Base-by-base conservation (phyloP, 2,888 invertebrate genomes). In the Aphodius sticticus region DNA sequence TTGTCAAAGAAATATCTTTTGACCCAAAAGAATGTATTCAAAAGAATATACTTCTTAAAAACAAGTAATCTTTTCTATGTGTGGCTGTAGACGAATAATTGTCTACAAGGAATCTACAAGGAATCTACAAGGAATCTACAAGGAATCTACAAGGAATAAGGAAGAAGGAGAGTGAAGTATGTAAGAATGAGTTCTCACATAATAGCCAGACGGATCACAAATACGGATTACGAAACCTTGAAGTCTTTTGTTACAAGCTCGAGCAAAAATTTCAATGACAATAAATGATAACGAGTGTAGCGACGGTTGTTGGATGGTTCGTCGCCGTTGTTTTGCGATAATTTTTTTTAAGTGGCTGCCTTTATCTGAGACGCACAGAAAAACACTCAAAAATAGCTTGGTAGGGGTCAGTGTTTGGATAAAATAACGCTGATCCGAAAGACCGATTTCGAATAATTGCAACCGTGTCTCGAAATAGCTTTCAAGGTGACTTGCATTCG, bases 401-500 rank as follows among this genome's bases (percentile, higher is more conserved):
- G 72, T 69, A 15, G 72, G 78, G 78, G 78, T 78, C 78, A 78
- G 37, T 78, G 78, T 78, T 76, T 78, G 75, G 76, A 37, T 78
- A 76, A 78, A 78, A 37, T 78, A 76, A 78, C 75, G 71, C 75
- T 69, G 78, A 78, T 76, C 71, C 69, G 78, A 81, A 82, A 83
- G 53, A 53, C 53, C 80, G 81, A 83, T 84, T 84, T 83, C 82
- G 82, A 84, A 83, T 84, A 83, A 82, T 83, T 82, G 82, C 83
- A 80, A 80, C 80, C 75, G 26, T 3, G 77, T 76, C 83, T 82
- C 82, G 80, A 84, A 84, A 84, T 84, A 84, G 81, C 84, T 71
- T 81, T 81, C 84, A 84, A 84, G 84, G 84, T 84, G 84, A 84
- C 84, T 84, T 84, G 82, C 82, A 83, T 83, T 80, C 81, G 26